Percentiles rank a stretch among this genome's conserved stretches.
phyloP scores from a whole-genome alignment of 1,140 invertebrate genomes.

The Leptinotarsa lineolata region DNA sequence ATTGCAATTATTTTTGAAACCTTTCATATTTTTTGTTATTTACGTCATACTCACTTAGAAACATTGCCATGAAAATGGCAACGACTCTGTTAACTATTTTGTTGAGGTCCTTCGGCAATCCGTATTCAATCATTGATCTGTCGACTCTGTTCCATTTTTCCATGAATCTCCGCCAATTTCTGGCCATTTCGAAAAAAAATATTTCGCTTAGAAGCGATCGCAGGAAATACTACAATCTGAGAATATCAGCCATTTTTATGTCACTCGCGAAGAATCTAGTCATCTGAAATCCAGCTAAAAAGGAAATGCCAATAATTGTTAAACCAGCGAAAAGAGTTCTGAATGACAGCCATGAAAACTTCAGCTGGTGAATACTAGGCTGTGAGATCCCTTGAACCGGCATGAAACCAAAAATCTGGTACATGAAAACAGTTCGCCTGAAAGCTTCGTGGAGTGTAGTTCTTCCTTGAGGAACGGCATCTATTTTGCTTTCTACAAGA shows the following conservation, averaged over 20 bases:
- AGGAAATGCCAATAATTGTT: slow-evolving; percentile 26
- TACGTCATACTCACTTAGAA: slow-evolving; percentile 34
- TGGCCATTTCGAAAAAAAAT: slow-evolving; percentile 37
- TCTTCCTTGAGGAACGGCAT: neutral
- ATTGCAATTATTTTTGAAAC: no score
- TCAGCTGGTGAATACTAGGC: neutral
- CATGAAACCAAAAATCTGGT: slow-evolving; percentile 34
- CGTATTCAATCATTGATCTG: slow-evolving; percentile 33
- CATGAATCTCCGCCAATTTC: slow-evolving; percentile 38
- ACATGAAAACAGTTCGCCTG: neutral
- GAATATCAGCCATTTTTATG: slow-evolving; percentile 29
- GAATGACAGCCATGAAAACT: slow-evolving; percentile 29
- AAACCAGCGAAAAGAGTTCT: slow-evolving; percentile 31
- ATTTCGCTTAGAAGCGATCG: slow-evolving; percentile 16
- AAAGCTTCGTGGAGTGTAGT: neutral
- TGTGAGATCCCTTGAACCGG: slow-evolving; percentile 24
- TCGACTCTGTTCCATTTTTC: slow-evolving; percentile 38
- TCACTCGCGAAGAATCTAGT: slow-evolving; percentile 10
- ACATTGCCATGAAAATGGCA: slow-evolving; percentile 38
- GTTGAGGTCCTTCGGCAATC: slow-evolving; percentile 31
- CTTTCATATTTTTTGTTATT: no score
- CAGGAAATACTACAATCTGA: slow-evolving; percentile 26
- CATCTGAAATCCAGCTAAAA: slow-evolving; percentile 30
- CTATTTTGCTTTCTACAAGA: neutral
- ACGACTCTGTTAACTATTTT: slow-evolving; percentile 28